A percentile compares a stretch with the other conserved stretches of the same genome.
These are phyloP conservation scores for Corythornis madagascariensis DNA, from an alignment of 2,113 vertebrate species.

Conservation along the genomic window DNA sequence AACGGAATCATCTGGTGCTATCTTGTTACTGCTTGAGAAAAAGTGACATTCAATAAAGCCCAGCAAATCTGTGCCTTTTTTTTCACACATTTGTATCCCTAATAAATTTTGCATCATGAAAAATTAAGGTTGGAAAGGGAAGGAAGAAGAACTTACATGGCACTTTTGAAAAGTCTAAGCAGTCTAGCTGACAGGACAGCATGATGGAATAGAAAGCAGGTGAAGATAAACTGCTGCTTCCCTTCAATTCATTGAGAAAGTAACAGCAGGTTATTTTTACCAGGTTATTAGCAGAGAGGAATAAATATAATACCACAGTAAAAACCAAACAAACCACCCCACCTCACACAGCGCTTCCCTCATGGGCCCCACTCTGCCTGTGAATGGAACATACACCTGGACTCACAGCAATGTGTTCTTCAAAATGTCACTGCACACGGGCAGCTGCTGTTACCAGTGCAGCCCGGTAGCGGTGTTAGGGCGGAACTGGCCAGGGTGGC, in stretches of 20 bases:
- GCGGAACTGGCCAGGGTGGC: not conserved
- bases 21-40: not conserved
- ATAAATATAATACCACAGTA: not conserved
- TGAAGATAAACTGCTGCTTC: not conserved
- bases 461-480: rapidly evolving
- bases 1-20: not conserved
- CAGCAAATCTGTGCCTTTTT: not conserved
- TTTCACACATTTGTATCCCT: not conserved
- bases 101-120: constrained; percentile 4
- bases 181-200: not conserved
- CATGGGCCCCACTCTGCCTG: rapidly evolving
- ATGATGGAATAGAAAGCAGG: not conserved
- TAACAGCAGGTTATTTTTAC: not conserved
- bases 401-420: not conserved
- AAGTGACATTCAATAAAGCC: not conserved
- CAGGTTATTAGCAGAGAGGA: not conserved
- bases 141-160: not conserved
- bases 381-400: not conserved
- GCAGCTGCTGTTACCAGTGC: rapidly evolving
- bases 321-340: not conserved
- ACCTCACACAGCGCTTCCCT: not conserved
- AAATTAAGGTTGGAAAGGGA: not conserved
- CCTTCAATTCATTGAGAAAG: not conserved
- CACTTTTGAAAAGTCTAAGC: not conserved
- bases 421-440: constrained; percentile 1